Base-by-base conservation (phyloP, 2,888 invertebrate genomes). In the Tiphia femorata region DNA sequence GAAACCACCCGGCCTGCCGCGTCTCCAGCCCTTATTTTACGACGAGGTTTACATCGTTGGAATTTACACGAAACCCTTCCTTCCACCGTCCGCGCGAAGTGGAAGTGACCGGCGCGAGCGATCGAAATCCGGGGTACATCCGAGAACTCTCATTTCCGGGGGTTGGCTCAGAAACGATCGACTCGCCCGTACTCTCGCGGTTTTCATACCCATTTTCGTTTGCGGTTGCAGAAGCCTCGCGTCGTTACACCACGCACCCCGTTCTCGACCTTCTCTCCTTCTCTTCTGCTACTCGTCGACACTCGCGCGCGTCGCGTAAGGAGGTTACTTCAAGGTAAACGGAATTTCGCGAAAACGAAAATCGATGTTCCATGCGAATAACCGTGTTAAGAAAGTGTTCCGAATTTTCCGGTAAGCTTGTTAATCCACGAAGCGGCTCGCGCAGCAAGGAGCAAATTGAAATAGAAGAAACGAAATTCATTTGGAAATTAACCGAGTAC, bases 191-290 rank as follows among this genome's bases (percentile, higher is more conserved):
- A 30, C 41, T 30, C 14, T 38, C 61, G 17, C 44, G 4, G 51
- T 27, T 33, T 49, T 62, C 49, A 46, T 37, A 52, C 47, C 35
- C 20, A 12, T 17, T 21, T 37, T 47, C 55, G 30, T 21, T n/a
- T 33, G 33, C 33, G 33, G 33, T 33, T 33, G 12, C 33, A 14
- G 25, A 33, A 33, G 8, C 33, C 33, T 33, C 12, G 12, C 12
- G 33, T 14, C 33, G 33, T 1, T 33, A n/a, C 2, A 25, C 33
- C n/a, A n/a, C n/a, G n/a, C n/a, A n/a, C n/a, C n/a, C n/a, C n/a
- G n/a, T n/a, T n/a, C n/a, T n/a, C 14, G 33, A 33, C 33, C 33
- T 33, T 33, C 5, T 33, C 33, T 14, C 14, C 33, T n/a, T 12
- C 33, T n/a, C 33, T 33, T 33, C 14, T 14, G n/a, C n/a, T 2